Evolutionary conservation across 1,140 invertebrate species (phyloP), one percentile per base, ranked within the genome.

Genomic region (Brachionus asplanchnoidis): DNA sequence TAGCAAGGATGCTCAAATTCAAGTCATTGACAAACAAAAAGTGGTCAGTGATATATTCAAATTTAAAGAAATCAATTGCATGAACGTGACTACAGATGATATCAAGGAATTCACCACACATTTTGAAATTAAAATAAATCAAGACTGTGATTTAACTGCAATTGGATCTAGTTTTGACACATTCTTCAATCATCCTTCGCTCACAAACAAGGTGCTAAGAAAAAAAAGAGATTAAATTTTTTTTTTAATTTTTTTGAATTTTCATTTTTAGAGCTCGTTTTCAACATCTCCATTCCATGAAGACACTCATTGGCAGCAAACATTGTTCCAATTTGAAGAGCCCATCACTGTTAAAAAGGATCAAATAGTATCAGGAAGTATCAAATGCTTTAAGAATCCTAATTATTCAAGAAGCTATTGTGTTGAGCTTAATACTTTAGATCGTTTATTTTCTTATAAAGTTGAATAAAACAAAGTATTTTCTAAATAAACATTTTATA

Each of bases 251-350:
- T 36, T 36, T 5, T 8, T 32, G 9, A 20, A 79, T 46, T 28
- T 44, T 53, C 0, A 14, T 53, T 42, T 68, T 20, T 20, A 68
- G 36, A 84, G 60, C 32, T 68, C 46, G 11, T 84, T 84, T 75
- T 84, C 84, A 17, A 84, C 84, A 23, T 84, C 84, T 56, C 84
- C 84, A 75, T 44, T 42, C 12, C 23, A 73, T 8, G 26, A 26
- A 50, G 17, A 14, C 5, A 84, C 84, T n/a, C 84, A 84, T 66
- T 84, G 84, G 84, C 60, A 84, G 32, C 84, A 84, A 84, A 84
- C 82, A 26, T 6, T 84, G 32, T 70, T 84, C 40, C 60, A 68
- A 40, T 70, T 70, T 20, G 60, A 68, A 20, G 17, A 17, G 6
- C 60, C 40, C 20, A 46, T 73, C 12, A 9, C 12, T 40, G 60